These are phyloP conservation scores for Caranx melampygus DNA, from an alignment of 2,113 vertebrate genomes.

Conservation along the genomic window DNA sequence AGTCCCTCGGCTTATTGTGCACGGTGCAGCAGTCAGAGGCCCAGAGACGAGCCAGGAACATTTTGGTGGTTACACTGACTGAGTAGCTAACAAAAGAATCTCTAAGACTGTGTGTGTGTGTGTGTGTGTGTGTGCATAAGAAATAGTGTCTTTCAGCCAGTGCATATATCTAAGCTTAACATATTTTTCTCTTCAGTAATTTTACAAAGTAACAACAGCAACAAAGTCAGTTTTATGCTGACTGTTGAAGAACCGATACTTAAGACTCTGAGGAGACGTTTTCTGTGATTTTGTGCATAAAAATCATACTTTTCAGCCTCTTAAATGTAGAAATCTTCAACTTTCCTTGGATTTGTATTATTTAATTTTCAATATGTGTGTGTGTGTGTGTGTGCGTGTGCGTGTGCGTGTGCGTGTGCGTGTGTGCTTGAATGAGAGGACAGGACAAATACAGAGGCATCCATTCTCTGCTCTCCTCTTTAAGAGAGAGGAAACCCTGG, in stretches of 20 bases:
- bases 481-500: constrained; percentile 38
- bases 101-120: constrained; percentile 1
- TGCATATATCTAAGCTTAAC: not conserved
- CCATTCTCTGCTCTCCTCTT: not conserved
- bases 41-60: constrained; percentile 26
- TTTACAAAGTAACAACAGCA: not conserved
- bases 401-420: not conserved
- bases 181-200: not conserved
- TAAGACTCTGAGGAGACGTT: not conserved
- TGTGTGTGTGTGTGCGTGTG: not conserved
- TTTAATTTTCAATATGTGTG: not conserved
- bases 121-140: constrained; percentile 5
- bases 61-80: constrained; percentile 15
- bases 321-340: not conserved
- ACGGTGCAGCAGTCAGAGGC: constrained; percentile 19
- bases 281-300: not conserved
- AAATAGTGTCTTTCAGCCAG: not conserved
- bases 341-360: not conserved
- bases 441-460: not conserved
- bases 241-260: not conserved
- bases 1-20: constrained; percentile 41
- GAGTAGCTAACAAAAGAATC: constrained; percentile 39
- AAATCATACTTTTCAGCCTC: not conserved
- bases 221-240: not conserved
- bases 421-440: not conserved